A percentile compares a stretch with the other conserved stretches of the same genome.
Evolutionary conservation across 2,888 invertebrate species (phyloP).

Genomic region (Drosophila anomalata): DNA sequence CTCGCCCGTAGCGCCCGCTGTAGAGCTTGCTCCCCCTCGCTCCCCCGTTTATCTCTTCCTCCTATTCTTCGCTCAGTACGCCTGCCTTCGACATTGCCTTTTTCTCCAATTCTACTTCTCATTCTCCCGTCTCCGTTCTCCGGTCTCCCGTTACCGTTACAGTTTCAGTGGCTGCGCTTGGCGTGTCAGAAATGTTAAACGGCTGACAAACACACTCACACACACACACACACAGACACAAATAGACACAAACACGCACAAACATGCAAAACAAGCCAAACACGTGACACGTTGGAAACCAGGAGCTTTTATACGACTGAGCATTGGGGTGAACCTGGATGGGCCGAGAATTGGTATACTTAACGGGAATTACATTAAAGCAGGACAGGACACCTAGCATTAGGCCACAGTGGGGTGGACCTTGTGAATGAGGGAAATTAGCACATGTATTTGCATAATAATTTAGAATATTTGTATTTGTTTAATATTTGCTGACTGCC

Average conservation of each 20-base stretch:
- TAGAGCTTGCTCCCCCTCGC: too few species aligned
- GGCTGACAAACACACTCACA: conserved; percentile 36
- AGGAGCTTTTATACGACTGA: conserved; percentile 23
- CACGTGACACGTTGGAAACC: conserved; percentile 35
- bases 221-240: conserved; percentile 9
- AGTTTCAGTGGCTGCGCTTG: conserved; percentile 36
- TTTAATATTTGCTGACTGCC: too few species aligned
- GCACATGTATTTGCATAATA: too few species aligned
- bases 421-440: neutral
- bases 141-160: conserved; percentile 15
- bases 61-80: neutral
- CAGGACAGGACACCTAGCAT: conserved; percentile 2
- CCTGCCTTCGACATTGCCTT: too few species aligned
- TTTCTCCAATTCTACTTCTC: conserved; percentile 1
- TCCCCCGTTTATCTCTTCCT: too few species aligned
- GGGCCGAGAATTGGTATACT: conserved; percentile 4
- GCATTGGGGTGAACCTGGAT: conserved; percentile 7
- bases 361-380: neutral
- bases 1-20: neutral
- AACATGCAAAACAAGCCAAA: conserved; percentile 34
- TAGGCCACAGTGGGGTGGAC: neutral
- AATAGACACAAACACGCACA: conserved; percentile 7
- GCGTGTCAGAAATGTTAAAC: conserved; percentile 46
- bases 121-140: neutral
- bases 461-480: too few species aligned